Evolutionary conservation across 2,888 invertebrate genomes (phyloP), one percentile per base, ranked within the genome.

Genomic region (Drepana falcataria): DNA sequence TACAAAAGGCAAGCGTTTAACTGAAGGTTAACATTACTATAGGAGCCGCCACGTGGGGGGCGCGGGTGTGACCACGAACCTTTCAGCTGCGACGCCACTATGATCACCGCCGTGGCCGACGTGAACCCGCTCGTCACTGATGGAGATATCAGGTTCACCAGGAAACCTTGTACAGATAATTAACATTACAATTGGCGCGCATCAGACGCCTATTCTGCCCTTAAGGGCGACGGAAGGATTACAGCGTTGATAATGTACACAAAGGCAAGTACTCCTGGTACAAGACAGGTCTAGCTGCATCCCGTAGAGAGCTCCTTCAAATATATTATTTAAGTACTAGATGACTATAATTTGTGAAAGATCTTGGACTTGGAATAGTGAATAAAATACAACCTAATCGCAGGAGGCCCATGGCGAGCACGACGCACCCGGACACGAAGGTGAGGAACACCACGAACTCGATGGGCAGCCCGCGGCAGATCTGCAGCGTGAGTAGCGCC

Each of bases 121-220:
- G 96, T 96, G 80, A 97, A 97, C 1, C 96, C 96, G 63, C 95
- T 95, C 33, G 95, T 95, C 53, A 97, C 96, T 6, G 96, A 94
- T 35, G 94, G 92, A 0, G 97, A 96, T 66, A 97, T 97, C 74
- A 97, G 94, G 68, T 96, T 96, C 55, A 97, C 95, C 64, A 97
- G 85, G 80, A 96, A 96, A 53, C 96, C 97, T 96, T 79, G 3
- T 3, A 44, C 44, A 44, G 9, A 44, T 3, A 21, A 21, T 21
- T 21, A 1, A 40, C 4, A 4, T 6, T 2, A 37, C 3, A 4
- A 37, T 37, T 37, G 5, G 7, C 3, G 6, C 2, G 41, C 41
- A 21, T 21, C 21, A 21, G 21, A 21, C 21, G 21, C 21, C 21
- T 21, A 21, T 21, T 21, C 21, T 21, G 21, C 21, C 21, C 21